Evolutionary conservation across 2,113 vertebrate species (phyloP).

Genomic region (Paradoxurus hermaphroditus): DNA sequence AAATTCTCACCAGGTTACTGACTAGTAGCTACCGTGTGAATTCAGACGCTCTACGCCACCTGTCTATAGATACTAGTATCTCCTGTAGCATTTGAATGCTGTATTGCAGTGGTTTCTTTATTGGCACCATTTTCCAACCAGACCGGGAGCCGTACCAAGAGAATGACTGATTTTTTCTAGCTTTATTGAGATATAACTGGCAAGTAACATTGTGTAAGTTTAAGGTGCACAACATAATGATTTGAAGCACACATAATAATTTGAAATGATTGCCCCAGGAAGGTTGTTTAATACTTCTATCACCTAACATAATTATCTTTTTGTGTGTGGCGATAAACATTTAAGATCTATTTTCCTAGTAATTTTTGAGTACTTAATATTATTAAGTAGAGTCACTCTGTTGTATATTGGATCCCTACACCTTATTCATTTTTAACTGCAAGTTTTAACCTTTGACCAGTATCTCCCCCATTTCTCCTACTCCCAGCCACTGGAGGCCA

Average conservation of each 20-base stretch:
- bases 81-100: not conserved
- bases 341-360: not conserved
- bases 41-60: not conserved
- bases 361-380: not conserved
- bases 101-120: not conserved
- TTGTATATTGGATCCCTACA: not conserved
- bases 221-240: not conserved
- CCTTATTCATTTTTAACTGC: not conserved
- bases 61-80: not conserved
- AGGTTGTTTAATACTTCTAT: not conserved
- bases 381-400: not conserved
- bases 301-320: not conserved
- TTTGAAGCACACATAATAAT: not conserved
- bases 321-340: not conserved
- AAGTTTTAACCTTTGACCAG: not conserved
- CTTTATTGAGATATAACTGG: not conserved
- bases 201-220: not conserved
- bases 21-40: not conserved
- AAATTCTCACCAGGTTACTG: not conserved
- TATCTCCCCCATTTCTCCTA: not conserved
- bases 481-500: not conserved
- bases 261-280: not conserved
- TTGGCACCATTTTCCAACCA: not conserved
- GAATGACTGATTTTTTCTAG: not conserved
- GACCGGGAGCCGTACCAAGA: not conserved